Evolutionary conservation across 2,113 vertebrate genomes (phyloP).

Genomic region (Desmodus rotundus): DNA sequence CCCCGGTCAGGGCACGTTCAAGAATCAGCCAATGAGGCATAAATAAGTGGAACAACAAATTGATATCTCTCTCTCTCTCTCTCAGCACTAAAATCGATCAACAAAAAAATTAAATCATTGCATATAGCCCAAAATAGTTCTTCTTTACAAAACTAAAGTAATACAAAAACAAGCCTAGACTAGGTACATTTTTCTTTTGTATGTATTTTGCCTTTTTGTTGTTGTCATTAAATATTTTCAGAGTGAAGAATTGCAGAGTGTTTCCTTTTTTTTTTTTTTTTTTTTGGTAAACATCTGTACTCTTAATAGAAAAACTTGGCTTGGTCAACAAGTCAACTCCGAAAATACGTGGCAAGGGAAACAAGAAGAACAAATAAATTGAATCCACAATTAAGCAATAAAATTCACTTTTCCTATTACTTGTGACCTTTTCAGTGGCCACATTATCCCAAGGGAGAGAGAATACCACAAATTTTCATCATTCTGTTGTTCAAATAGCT

Average conservation of each 20-base stretch:
- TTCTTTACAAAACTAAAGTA: not conserved
- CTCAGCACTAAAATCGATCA: too few species aligned
- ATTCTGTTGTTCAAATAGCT: conserved; percentile 48
- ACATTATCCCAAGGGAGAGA: conserved; percentile 29
- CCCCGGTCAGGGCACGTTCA: too few species aligned
- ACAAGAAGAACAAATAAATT: conserved; percentile 46
- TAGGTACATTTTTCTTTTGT: not conserved
- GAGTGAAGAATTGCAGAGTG: not conserved
- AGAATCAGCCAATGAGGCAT: too few species aligned
- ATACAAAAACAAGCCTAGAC: not conserved
- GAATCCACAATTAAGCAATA: conserved; percentile 55
- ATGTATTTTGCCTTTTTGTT: not conserved
- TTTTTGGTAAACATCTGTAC: not conserved
- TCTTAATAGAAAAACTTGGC: not conserved
- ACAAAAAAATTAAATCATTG: too few species aligned
- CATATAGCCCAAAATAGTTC: not conserved
- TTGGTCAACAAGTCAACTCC: not conserved
- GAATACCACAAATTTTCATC: conserved; percentile 34
- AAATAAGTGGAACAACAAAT: too few species aligned
- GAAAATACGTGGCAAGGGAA: not conserved
- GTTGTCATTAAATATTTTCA: not conserved
- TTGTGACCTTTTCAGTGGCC: conserved; percentile 29
- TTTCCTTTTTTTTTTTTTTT: not conserved
- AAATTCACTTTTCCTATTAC: conserved; percentile 56
- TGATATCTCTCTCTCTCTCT: too few species aligned